Evolutionary conservation across 2,113 vertebrate species (phyloP).

Genomic region (Poeciliopsis retropinna): DNA sequence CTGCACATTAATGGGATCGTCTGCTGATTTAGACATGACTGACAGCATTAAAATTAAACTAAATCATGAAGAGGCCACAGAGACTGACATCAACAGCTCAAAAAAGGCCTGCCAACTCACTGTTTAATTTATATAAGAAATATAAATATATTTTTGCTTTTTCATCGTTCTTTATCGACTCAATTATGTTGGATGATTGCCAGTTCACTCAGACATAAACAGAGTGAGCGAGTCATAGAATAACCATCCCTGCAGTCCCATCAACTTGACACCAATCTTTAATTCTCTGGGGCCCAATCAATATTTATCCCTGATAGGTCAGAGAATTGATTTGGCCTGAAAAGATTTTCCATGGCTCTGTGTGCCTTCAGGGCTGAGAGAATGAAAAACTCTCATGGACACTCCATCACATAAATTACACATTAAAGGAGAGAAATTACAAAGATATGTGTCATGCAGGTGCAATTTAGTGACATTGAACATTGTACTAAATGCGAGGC

Average conservation of each 20-base stretch:
- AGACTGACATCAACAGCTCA: not conserved
- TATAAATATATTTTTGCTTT: not conserved
- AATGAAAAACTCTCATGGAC: not conserved
- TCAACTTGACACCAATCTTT: slow-evolving; percentile 2
- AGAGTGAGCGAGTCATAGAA: not conserved
- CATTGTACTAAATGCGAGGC: not conserved
- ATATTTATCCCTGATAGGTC: slow-evolving; percentile 18
- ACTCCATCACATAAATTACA: too few relatives aligned
- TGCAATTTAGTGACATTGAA: not conserved
- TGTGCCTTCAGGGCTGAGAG: slow-evolving; percentile 6
- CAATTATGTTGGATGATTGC: not conserved
- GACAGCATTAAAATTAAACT: slow-evolving; percentile 11
- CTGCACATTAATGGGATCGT: slow-evolving; percentile 16
- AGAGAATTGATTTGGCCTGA: slow-evolving; percentile 2
- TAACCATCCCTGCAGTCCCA: too few relatives aligned
- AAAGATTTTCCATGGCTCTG: slow-evolving; percentile 23
- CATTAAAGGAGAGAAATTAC: not conserved
- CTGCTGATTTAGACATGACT: slow-evolving; percentile 27
- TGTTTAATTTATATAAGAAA: not conserved
- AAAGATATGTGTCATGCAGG: not conserved
- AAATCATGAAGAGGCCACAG: not conserved
- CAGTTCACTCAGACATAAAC: not conserved
- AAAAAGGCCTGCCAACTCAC: not conserved
- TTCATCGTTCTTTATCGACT: not conserved
- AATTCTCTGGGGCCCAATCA: slow-evolving; percentile 12